A percentile compares a stretch with the other conserved stretches of the same genome.
These are phyloP conservation scores for Nymphalis urticae DNA, from an alignment of 2,888 invertebrate genomes.

Conservation along the genomic window DNA sequence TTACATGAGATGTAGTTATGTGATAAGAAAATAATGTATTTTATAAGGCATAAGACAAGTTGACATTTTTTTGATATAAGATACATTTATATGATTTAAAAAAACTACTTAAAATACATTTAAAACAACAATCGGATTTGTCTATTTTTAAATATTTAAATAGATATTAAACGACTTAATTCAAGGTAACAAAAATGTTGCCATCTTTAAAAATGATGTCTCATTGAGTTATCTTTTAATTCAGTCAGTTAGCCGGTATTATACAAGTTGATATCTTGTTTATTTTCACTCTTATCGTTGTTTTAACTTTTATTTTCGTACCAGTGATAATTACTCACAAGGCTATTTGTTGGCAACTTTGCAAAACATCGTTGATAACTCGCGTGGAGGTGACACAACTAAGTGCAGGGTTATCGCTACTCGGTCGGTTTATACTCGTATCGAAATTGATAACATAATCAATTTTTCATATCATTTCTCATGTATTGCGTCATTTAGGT, in stretches of 20 bases:
- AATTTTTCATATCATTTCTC: conserved; percentile 48
- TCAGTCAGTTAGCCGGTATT: neutral
- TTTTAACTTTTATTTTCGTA: conserved; percentile 50
- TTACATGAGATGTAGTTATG: too few species aligned
- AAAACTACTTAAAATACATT: too few species aligned
- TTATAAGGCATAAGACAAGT: too few species aligned
- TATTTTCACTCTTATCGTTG: conserved; percentile 57
- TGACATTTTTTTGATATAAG: too few species aligned
- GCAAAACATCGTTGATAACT: conserved; percentile 49
- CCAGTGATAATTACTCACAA: conserved; percentile 40
- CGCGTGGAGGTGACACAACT: conserved; percentile 53
- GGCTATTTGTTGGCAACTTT: conserved; percentile 48
- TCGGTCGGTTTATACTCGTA: conserved; percentile 59
- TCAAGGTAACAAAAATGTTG: neutral
- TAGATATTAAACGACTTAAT: neutral
- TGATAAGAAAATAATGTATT: too few species aligned
- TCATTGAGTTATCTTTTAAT: neutral
- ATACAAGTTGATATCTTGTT: conserved; percentile 11
- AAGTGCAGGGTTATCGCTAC: conserved; percentile 72
- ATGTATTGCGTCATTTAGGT: conserved; percentile 12
- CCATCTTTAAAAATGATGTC: too few species aligned
- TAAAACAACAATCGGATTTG: too few species aligned
- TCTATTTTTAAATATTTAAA: too few species aligned
- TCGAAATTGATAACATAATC: conserved; percentile 57
- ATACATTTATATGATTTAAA: too few species aligned